Percentiles rank a stretch among this genome's conserved stretches.
Evolutionary conservation across 1,140 invertebrate genomes (phyloP).

Genomic region (Idris sp.): DNA sequence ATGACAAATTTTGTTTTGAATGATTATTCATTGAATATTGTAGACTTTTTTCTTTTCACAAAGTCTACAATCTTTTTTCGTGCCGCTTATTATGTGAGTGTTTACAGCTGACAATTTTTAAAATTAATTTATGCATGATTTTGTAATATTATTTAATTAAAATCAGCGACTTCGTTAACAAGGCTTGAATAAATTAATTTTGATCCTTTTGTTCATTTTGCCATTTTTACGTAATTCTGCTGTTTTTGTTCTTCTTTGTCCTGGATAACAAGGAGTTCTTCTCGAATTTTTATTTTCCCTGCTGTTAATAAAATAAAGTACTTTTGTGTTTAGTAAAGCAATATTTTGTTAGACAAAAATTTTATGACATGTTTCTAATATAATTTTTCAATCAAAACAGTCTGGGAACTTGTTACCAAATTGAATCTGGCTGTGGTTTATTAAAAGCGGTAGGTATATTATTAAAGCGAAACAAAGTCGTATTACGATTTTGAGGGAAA

Average conservation of each 20-base stretch:
- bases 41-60: not conserved
- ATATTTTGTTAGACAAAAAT: too few relatives aligned
- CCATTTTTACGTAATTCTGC: conserved; percentile 22
- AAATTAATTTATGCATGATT: conserved; percentile 39
- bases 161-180: conserved; percentile 4
- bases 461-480: too few relatives aligned
- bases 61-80: not conserved
- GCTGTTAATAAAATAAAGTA: too few relatives aligned
- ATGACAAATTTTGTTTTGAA: too few relatives aligned
- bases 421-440: too few relatives aligned
- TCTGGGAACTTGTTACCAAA: too few relatives aligned
- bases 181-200: conserved; percentile 3
- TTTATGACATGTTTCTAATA: too few relatives aligned
- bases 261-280: conserved; percentile 34
- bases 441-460: too few relatives aligned
- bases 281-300: conserved; percentile 18
- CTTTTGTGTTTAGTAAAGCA: conserved; percentile 51
- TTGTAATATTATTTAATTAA: conserved; percentile 8
- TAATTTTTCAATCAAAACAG: too few relatives aligned
- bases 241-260: conserved; percentile 27
- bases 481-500: too few relatives aligned
- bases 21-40: not conserved
- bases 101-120: conserved; percentile 6
- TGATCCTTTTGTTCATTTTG: conserved; percentile 34
- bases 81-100: conserved; percentile 25